A percentile compares a stretch with the other conserved stretches of the same genome.
phyloP scores from a whole-genome alignment of 2,888 invertebrate genomes.

The Pomacea canaliculata region DNA sequence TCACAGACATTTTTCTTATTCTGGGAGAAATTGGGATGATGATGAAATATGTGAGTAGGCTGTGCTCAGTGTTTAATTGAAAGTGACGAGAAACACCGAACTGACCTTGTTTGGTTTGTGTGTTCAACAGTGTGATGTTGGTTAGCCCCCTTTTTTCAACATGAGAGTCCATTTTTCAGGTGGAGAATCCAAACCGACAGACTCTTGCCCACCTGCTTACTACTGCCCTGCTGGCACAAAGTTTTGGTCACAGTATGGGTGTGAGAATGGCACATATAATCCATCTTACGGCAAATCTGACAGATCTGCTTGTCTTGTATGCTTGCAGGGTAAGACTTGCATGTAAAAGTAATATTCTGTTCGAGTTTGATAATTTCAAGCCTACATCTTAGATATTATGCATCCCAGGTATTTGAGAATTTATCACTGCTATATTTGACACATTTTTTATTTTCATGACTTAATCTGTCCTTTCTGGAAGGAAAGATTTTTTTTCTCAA shows the following conservation, averaged over 20 bases:
- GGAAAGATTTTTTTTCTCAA: no score
- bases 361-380: neutral
- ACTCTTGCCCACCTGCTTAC: slow-evolving; percentile 60
- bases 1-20: no score
- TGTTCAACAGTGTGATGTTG: no score
- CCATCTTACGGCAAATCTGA: slow-evolving; percentile 45
- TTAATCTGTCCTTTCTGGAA: no score
- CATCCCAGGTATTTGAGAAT: neutral
- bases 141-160: no score
- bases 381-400: no score
- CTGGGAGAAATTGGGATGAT: no score
- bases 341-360: neutral
- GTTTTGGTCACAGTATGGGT: slow-evolving; percentile 55
- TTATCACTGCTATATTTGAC: neutral
- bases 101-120: no score
- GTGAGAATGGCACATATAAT: slow-evolving; percentile 67
- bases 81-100: no score
- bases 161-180: slow-evolving; percentile 37
- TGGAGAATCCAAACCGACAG: slow-evolving; percentile 50
- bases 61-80: no score
- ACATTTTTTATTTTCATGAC: no score
- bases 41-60: no score
- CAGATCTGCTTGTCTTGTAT: slow-evolving; percentile 59
- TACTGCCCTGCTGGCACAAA: slow-evolving; percentile 64
- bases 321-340: slow-evolving; percentile 56